These are phyloP conservation scores for Sycophaga agraensis DNA, from an alignment of 1,140 invertebrate genomes.

Conservation along the genomic window DNA sequence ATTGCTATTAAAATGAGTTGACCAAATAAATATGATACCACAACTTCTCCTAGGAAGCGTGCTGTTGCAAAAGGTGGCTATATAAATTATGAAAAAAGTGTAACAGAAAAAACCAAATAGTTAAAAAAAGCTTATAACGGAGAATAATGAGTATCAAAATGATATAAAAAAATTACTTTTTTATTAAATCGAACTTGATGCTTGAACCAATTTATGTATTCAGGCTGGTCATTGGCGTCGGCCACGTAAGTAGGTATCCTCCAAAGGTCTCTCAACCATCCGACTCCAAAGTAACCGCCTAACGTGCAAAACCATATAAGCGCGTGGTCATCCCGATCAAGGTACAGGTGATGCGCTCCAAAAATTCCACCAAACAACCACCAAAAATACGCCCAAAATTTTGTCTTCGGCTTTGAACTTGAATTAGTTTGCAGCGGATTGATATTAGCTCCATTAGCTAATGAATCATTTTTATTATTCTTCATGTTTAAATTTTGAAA, in stretches of 20 bases:
- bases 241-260: conserved; percentile 83
- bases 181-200: conserved; percentile 63
- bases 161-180: conserved; percentile 60
- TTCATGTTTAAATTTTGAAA: not conserved
- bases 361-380: conserved; percentile 87
- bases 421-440: not conserved
- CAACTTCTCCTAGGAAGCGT: conserved; percentile 74
- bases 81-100: conserved; percentile 26
- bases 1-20: conserved; percentile 74
- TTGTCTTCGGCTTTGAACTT: conserved; percentile 23
- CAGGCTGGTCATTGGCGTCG: conserved; percentile 79
- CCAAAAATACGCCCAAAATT: conserved; percentile 69
- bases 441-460: not conserved
- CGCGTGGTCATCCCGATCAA: conserved; percentile 85
- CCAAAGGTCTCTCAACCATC: conserved; percentile 85
- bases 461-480: not conserved
- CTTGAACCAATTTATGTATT: conserved; percentile 69
- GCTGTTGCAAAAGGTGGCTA: conserved; percentile 78
- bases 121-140: not conserved
- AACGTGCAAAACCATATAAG: conserved; percentile 85
- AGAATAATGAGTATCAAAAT: not conserved
- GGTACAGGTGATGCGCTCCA: conserved; percentile 89
- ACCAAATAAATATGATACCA: conserved; percentile 79
- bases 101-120: conserved; percentile 3
- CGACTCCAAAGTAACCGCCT: conserved; percentile 82